Evolutionary conservation across 2,797 vertebrate species (phyloP).

Genomic region (Ctenochaetus hawaiiensis): DNA sequence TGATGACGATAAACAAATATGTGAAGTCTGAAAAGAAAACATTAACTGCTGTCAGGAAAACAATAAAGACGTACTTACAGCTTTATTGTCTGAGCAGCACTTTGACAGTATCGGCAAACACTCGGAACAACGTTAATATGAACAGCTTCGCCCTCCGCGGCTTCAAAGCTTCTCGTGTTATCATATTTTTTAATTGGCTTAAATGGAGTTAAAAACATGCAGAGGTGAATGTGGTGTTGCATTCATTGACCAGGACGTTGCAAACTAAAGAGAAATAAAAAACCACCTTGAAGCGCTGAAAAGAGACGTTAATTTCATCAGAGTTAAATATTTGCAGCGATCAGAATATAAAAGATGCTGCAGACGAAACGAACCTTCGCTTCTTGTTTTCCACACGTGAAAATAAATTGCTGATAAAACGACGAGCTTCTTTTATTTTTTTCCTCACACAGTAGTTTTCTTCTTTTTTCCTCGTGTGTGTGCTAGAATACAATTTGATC

Average conservation of each 20-base stretch:
- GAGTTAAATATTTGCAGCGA: not conserved
- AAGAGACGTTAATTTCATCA: not conserved
- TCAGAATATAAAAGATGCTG: not conserved
- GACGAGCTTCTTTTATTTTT: not conserved
- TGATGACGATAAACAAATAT: not conserved
- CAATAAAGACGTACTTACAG: too few relatives aligned
- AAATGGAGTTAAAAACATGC: not conserved
- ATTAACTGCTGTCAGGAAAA: not conserved
- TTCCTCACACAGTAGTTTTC: not conserved
- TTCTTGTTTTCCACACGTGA: conserved; percentile 1
- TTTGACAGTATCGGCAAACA: too few relatives aligned
- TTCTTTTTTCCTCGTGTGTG: not conserved
- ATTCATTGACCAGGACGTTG: conserved; percentile 2
- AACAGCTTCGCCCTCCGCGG: not conserved
- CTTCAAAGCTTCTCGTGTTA: too few relatives aligned
- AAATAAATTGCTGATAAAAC: conserved; percentile 2
- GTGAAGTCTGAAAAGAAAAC: not conserved
- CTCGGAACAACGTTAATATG: too few relatives aligned
- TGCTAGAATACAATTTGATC: conserved; percentile 7
- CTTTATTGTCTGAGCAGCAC: too few relatives aligned
- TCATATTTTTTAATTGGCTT: too few relatives aligned
- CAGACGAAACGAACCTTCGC: not conserved
- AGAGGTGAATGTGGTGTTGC: not conserved
- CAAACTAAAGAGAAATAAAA: not conserved
- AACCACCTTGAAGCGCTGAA: not conserved